A percentile compares a stretch with the other conserved stretches of the same genome.
These are phyloP conservation scores for Dasyurus viverrinus DNA, from an alignment of 2,113 vertebrate species.

Conservation along the genomic window DNA sequence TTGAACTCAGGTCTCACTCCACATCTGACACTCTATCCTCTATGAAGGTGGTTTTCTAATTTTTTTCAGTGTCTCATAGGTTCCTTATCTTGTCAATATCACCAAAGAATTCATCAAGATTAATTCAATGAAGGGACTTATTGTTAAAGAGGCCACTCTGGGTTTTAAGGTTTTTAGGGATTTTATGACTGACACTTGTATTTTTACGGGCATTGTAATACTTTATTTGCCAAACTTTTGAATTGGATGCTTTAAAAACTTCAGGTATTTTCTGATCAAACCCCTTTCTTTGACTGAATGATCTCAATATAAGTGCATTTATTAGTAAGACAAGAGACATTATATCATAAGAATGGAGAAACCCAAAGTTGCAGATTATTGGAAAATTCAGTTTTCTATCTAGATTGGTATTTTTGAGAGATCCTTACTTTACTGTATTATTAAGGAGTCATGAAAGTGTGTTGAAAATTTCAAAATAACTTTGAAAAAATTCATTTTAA, in stretches of 20 bases:
- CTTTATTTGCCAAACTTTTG: not conserved
- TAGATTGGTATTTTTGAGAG: not conserved
- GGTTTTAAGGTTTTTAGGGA: not conserved
- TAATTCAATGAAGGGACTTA: not conserved
- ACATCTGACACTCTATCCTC: not conserved
- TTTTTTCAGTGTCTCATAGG: not conserved
- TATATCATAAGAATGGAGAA: not conserved
- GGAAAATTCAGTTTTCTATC: not conserved
- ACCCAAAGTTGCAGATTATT: not conserved
- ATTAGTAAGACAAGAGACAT: not conserved
- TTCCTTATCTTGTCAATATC: conserved; percentile 42
- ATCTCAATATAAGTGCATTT: not conserved
- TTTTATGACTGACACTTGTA: not conserved
- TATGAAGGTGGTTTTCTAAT: not conserved
- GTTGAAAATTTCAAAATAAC: not conserved
- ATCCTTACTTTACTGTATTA: not conserved
- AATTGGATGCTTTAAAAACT: not conserved
- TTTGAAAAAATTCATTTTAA: not conserved
- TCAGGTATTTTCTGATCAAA: not conserved
- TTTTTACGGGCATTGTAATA: not conserved
- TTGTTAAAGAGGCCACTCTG: not conserved
- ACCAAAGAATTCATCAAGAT: conserved; percentile 3
- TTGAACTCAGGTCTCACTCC: not conserved
- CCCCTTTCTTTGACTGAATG: not conserved
- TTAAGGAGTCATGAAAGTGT: not conserved